These are phyloP conservation scores for Bombus waltoni DNA, from an alignment of 1,140 invertebrate species.

Conservation along the genomic window DNA sequence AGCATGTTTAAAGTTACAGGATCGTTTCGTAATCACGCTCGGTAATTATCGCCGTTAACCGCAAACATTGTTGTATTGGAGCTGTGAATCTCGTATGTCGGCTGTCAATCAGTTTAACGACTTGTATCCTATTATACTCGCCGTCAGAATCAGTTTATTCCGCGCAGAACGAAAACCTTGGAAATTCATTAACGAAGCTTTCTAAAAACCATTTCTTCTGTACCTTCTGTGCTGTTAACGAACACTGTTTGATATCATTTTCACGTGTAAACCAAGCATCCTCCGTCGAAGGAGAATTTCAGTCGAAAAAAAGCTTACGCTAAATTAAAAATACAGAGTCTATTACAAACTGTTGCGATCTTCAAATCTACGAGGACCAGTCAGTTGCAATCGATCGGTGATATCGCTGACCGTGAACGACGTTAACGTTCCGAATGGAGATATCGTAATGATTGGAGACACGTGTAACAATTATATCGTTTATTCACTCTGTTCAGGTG, in stretches of 20 bases:
- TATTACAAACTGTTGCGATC: too few relatives aligned
- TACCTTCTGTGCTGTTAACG: not conserved
- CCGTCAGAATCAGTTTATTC: not conserved
- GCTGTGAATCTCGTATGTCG: not conserved
- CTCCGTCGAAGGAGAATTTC: not conserved
- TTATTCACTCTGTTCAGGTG: too few relatives aligned
- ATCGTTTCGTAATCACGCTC: not conserved
- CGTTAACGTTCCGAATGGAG: too few relatives aligned
- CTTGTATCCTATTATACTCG: not conserved
- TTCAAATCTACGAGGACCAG: too few relatives aligned
- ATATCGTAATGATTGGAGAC: too few relatives aligned
- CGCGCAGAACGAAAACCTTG: not conserved
- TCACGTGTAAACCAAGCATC: not conserved
- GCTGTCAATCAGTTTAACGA: slow-evolving; percentile 10
- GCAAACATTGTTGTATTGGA: slow-evolving; percentile 1
- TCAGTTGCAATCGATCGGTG: too few relatives aligned
- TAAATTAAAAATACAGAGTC: not conserved
- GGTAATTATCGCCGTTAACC: slow-evolving; percentile 4
- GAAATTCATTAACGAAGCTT: not conserved
- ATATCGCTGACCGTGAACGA: too few relatives aligned
- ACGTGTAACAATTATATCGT: too few relatives aligned
- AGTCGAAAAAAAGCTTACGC: not conserved
- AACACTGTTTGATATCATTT: not conserved
- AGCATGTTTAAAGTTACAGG: not conserved
- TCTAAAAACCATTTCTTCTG: not conserved